Evolutionary conservation across 2,797 vertebrate genomes (phyloP).

Genomic region (Tangara arthus): DNA sequence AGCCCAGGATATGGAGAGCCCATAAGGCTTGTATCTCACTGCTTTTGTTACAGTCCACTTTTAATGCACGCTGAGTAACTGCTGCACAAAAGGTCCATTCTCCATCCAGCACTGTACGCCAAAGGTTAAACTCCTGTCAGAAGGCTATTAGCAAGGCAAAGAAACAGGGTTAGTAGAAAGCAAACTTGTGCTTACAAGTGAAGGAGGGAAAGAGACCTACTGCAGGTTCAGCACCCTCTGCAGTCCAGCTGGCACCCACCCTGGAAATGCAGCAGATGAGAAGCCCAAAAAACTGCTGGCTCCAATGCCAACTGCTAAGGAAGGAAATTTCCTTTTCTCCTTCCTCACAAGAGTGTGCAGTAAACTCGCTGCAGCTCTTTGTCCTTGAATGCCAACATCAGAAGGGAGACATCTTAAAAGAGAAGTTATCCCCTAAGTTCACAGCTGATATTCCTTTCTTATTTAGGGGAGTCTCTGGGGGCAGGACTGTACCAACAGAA

Average conservation of each 20-base stretch:
- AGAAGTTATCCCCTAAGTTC: neutral
- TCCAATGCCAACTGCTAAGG: neutral
- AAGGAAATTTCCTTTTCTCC: neutral
- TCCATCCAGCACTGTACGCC: neutral
- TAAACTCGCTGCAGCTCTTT: neutral
- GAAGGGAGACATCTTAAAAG: neutral
- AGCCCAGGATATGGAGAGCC: neutral
- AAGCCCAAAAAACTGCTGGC: neutral
- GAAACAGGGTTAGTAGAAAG: neutral
- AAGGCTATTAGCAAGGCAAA: neutral
- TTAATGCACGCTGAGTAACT: fast-evolving
- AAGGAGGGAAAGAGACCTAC: neutral
- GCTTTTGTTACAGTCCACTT: neutral
- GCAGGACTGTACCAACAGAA: neutral
- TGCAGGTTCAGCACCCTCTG: neutral
- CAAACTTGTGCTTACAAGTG: neutral
- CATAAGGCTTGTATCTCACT: neutral
- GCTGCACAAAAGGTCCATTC: neutral
- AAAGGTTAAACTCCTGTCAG: neutral
- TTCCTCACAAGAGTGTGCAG: neutral
- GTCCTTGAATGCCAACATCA: conserved; percentile 17
- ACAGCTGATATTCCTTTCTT: neutral
- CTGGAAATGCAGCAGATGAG: neutral
- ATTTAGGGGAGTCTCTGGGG: neutral
- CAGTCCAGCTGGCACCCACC: neutral